Base-by-base conservation (phyloP, 2,888 invertebrate species). In the Nephrocerus scutellatus region DNA sequence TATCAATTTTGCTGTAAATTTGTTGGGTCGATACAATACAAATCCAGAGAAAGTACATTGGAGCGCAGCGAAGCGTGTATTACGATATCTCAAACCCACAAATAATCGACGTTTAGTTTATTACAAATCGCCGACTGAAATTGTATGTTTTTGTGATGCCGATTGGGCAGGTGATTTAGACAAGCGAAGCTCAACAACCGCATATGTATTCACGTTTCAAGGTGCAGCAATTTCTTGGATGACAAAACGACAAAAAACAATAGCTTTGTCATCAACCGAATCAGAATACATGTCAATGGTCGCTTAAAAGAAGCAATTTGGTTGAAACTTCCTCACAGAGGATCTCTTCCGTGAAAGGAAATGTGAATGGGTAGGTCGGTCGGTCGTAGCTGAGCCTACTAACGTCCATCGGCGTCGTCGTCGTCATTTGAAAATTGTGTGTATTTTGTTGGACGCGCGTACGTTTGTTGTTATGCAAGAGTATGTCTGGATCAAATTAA, bases 21-120 rank as follows among this genome's bases (percentile, higher is more conserved):
- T 36, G 15, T 24, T 49, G 7, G 43, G 43, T 13, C 15, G 43
- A 12, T 48, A 28, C 16, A 7, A n/a, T 13, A 32, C 8, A 1
- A 47, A 47, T 36, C 42, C 46, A 12, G 45, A 44, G n/a, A 42
- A 41, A 31, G 38, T 43, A 14, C 47, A 48, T 19, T 51, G 49
- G 46, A 31, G 21, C 12, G 46, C 47, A 3, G 30, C 41, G 4
- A 47, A 49, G 29, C 30, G 43, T 12, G 41, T 48, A 6, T 24
- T 48, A 14, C 20, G 46, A n/a, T 48, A 48, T 13, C 29, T 49
- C n/a, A 46, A 39, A 18, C 41, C 30, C 6, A 30, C 30, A 15
- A 30, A 33, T 6, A 24, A 32, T 16, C 24, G 18, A 23, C 12
- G 31, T 18, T 16, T 39, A 4, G 16, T 29, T 5, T 38, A 30